Evolutionary conservation across 2,888 invertebrate species (phyloP).

Genomic region (Xestia xanthographa): DNA sequence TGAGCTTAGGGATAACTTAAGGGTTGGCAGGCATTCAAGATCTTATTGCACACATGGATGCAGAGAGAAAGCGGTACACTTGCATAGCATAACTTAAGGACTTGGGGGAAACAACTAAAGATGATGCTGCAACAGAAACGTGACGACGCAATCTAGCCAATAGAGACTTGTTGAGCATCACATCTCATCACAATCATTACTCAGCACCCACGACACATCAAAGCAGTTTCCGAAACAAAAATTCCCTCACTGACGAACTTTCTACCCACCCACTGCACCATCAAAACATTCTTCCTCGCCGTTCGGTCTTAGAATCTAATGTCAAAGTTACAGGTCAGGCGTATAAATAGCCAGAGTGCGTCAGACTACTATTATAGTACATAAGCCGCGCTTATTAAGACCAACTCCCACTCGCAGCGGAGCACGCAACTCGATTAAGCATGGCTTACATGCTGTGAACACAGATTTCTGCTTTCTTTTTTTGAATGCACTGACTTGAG

Average conservation of each 20-base stretch:
- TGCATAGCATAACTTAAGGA: neutral
- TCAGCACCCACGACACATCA: constrained; percentile 47
- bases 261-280: constrained; percentile 50
- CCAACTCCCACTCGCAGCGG: constrained; percentile 84
- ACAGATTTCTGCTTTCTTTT: constrained; percentile 48
- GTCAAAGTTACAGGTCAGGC: constrained; percentile 81
- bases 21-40: constrained; percentile 65
- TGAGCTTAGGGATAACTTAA: constrained; percentile 60
- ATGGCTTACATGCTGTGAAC: constrained; percentile 75
- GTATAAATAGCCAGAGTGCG: constrained; percentile 80
- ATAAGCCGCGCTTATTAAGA: constrained; percentile 88
- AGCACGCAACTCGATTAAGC: constrained; percentile 82
- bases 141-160: neutral
- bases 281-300: constrained; percentile 61
- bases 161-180: constrained; percentile 26
- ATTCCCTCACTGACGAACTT: constrained; percentile 31
- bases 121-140: neutral
- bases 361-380: constrained; percentile 79
- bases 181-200: constrained; percentile 30
- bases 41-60: constrained; percentile 23
- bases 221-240: constrained; percentile 20
- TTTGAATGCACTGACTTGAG: constrained; percentile 27
- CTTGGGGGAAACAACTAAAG: neutral
- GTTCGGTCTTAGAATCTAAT: constrained; percentile 65
- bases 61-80: neutral